Conservation (phyloP, 2,797 vertebrate species). For the Enteromius mattozi region DNA sequence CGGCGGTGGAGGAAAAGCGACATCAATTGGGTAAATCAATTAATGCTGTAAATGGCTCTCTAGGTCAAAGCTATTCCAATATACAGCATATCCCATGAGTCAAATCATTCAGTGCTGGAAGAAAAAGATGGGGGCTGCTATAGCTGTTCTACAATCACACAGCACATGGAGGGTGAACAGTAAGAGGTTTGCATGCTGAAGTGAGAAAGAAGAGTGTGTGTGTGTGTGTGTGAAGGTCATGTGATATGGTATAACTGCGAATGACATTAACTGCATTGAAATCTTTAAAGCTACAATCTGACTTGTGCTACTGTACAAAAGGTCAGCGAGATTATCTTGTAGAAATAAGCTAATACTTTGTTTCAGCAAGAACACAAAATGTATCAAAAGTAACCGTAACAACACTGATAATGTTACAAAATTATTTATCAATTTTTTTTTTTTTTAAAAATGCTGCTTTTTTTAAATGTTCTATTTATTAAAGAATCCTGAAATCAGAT, state of each 20-base stretch:
- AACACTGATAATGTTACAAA: background rate
- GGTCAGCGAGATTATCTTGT: background rate
- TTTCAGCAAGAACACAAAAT: background rate
- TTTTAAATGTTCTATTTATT: background rate
- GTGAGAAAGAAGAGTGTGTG: background rate
- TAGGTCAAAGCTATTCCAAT: constrained; percentile 20
- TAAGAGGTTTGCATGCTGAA: background rate
- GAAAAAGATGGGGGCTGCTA: background rate
- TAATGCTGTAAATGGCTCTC: constrained; percentile 1
- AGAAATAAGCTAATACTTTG: background rate
- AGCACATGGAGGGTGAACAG: constrained; percentile 22
- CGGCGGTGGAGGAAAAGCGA: background rate
- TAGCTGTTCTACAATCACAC: background rate
- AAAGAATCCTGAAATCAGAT: background rate
- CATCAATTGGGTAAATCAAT: constrained; percentile 5
- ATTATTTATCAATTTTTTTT: too few species aligned
- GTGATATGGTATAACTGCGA: constrained; percentile 1
- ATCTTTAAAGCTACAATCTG: background rate
- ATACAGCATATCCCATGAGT: background rate
- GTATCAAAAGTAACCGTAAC: background rate
- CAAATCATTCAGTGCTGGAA: background rate
- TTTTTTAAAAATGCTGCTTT: background rate
- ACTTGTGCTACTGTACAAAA: background rate
- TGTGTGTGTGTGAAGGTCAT: background rate
- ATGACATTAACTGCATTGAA: background rate